A percentile compares a stretch with the other conserved stretches of the same genome.
Conservation (phyloP, 2,113 vertebrate genomes). For the Neotragus pygmaeus region DNA sequence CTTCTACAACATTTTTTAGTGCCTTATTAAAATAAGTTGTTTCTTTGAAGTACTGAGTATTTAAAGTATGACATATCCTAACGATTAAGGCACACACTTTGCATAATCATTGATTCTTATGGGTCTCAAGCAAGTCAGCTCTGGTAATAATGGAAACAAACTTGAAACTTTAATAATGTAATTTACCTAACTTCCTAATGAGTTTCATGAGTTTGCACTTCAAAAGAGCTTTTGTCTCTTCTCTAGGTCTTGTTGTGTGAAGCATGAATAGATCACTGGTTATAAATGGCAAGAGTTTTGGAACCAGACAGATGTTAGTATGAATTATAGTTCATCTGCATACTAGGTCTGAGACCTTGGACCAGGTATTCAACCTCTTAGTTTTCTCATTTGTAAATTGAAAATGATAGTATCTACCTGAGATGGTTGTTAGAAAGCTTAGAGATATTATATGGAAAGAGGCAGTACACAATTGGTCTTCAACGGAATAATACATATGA, state of each 20-base stretch:
- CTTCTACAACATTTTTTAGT: not conserved
- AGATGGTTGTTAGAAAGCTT: not conserved
- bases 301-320: not conserved
- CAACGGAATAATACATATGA: not conserved
- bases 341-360: not conserved
- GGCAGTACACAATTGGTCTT: not conserved
- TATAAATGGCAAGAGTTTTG: not conserved
- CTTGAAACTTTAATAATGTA: not conserved
- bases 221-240: not conserved
- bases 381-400: not conserved
- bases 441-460: not conserved
- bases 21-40: conserved; percentile 7
- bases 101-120: not conserved
- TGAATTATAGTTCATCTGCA: not conserved
- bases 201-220: not conserved
- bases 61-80: not conserved
- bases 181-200: not conserved
- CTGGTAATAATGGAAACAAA: not conserved
- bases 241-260: not conserved
- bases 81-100: not conserved
- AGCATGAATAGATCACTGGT: not conserved
- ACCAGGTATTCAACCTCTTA: not conserved
- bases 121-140: not conserved
- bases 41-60: conserved; percentile 9
- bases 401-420: not conserved